Conservation (phyloP, 2,113 vertebrate species). For the Equus quagga region DNA sequence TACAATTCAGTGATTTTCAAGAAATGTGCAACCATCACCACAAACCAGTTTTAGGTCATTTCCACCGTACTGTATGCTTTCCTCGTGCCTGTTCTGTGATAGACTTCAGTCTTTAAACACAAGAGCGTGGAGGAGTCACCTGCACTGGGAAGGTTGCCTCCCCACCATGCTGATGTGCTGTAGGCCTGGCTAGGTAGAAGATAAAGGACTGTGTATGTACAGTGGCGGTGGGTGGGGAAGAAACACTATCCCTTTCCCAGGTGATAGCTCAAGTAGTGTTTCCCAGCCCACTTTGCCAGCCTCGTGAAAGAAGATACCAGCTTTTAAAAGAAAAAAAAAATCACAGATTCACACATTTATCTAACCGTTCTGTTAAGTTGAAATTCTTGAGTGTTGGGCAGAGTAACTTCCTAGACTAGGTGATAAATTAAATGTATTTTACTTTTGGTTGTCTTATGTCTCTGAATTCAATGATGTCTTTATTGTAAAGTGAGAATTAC, state of each 20-base stretch:
- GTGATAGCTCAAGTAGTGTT: neutral
- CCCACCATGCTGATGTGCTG: neutral
- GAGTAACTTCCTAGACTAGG: neutral
- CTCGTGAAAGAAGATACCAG: neutral
- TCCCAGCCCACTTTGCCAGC: neutral
- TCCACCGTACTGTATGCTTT: neutral
- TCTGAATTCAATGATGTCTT: neutral
- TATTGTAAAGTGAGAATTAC: slow-evolving; percentile 19
- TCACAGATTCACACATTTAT: neutral
- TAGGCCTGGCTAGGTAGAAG: neutral
- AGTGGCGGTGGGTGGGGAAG: neutral
- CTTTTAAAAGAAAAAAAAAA: neutral
- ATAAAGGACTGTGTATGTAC: neutral
- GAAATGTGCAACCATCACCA: neutral
- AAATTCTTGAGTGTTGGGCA: slow-evolving; percentile 25
- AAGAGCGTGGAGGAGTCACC: neutral
- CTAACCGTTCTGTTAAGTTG: neutral
- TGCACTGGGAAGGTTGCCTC: neutral
- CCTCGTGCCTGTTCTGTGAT: neutral
- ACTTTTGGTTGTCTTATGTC: slow-evolving; percentile 1
- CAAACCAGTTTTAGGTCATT: neutral
- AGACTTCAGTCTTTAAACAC: neutral
- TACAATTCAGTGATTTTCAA: slow-evolving; percentile 3
- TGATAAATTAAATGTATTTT: neutral
- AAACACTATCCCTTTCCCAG: neutral